These are phyloP conservation scores for Platypus cylindrus DNA, from an alignment of 2,888 invertebrate genomes.

Conservation along the genomic window DNA sequence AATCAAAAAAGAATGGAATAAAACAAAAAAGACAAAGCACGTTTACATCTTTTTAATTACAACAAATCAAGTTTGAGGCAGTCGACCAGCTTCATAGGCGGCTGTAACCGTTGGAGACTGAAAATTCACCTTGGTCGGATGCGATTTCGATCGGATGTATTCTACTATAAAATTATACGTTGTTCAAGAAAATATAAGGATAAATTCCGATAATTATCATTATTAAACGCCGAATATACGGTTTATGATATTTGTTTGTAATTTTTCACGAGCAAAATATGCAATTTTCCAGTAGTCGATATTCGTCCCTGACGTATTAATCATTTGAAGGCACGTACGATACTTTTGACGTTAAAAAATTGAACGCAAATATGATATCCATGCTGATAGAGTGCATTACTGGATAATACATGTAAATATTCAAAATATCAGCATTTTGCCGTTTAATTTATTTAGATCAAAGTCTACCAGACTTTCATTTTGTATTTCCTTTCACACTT, in stretches of 20 bases:
- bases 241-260: slow-evolving; percentile 38
- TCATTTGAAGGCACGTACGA: too few relatives aligned
- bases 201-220: slow-evolving; percentile 39
- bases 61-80: slow-evolving; percentile 26
- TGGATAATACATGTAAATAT: too few relatives aligned
- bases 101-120: slow-evolving; percentile 14
- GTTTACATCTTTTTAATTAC: slow-evolving; percentile 30
- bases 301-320: slow-evolving; percentile 22
- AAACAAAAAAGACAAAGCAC: slow-evolving; percentile 21
- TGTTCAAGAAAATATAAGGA: slow-evolving; percentile 34
- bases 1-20: too few relatives aligned
- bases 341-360: too few relatives aligned
- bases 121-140: slow-evolving; percentile 20
- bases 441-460: too few relatives aligned
- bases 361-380: too few relatives aligned
- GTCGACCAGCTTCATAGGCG: slow-evolving; percentile 19
- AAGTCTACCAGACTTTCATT: too few relatives aligned
- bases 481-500: too few relatives aligned
- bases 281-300: slow-evolving; percentile 38
- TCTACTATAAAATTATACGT: slow-evolving; percentile 34
- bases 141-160: slow-evolving; percentile 28
- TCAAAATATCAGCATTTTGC: too few relatives aligned
- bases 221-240: slow-evolving; percentile 36
- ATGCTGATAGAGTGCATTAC: too few relatives aligned
- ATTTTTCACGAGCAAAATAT: slow-evolving; percentile 37